Evolutionary conservation across 2,888 invertebrate species (phyloP), one percentile per base, ranked within the genome.

Genomic region (Dioctria rufipes): DNA sequence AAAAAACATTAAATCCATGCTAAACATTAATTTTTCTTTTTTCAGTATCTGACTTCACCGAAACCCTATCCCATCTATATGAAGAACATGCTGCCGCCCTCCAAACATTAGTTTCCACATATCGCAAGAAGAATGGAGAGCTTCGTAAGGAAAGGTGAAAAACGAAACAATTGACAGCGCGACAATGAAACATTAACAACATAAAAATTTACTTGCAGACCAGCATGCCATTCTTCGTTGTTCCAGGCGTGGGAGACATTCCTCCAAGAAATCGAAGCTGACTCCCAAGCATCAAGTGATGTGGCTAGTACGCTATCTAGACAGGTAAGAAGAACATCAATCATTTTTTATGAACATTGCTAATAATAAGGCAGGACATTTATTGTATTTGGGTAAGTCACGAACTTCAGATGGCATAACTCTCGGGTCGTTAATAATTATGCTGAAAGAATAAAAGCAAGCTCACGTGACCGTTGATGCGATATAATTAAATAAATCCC

Each of bases 211-310:
- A 69, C 51, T 85, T 86, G 51, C 90, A 95, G 95, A 89, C 94
- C 95, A 82, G 92, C 94, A 82, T 95, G 95, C 86, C 93, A 94
- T 79, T 92, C 94, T 90, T 94, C 95, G 65, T 92, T 97, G 86
- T 96, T 96, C 89, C 95, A 96, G 88, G 94, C 95, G 82, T 97
- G 97, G 97, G 97, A 97, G 90, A 94, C 94, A 83, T 91, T 97
- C 82, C 93, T 97, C 81, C 96, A 96, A 88, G 96, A 97, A 89
- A 95, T 96, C 82, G 97, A 97, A 90, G 94, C 95, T 58, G 96
- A 97, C 88, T 95, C 96, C 37, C 92, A 95, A 87, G 93, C 95
- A 66, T 94, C 95, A 89, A 94, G 94, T 86, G 96, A 96, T 87
- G 94, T 97, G 83, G 94, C 96, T 6, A 93, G 94, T 49, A 93